phyloP scores from a whole-genome alignment of 2,113 vertebrate genomes.

The Romanogobio albipinnatus region DNA sequence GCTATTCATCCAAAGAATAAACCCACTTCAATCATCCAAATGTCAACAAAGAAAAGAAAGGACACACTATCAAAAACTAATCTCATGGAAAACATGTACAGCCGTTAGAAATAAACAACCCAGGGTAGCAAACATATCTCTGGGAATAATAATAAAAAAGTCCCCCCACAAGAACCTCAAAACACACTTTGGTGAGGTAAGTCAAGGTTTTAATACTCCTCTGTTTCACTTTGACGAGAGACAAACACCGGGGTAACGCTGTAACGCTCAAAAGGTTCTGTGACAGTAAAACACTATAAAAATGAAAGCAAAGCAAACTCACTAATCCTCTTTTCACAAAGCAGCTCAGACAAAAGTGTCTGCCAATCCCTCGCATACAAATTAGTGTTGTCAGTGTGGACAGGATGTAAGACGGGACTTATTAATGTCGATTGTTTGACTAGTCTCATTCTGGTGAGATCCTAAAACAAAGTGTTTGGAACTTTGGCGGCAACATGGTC shows the following conservation, averaged over 20 bases:
- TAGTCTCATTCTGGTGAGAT: slow-evolving; percentile 34
- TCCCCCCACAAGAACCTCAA: slow-evolving; percentile 13
- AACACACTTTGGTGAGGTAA: slow-evolving; percentile 35
- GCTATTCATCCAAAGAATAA: slow-evolving; percentile 63
- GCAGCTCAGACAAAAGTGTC: slow-evolving; percentile 64
- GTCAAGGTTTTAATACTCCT: slow-evolving; percentile 44
- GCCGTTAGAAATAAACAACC: slow-evolving; percentile 60
- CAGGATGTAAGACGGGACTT: slow-evolving; percentile 56
- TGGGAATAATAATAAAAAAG: slow-evolving; percentile 1
- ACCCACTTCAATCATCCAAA: slow-evolving; percentile 66
- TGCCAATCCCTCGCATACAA: slow-evolving; percentile 63
- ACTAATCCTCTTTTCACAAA: slow-evolving; percentile 66
- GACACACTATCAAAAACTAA: slow-evolving; percentile 63
- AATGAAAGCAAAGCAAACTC: slow-evolving; percentile 65
- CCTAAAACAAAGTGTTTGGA: slow-evolving; percentile 58
- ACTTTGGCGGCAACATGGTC: slow-evolving; percentile 58
- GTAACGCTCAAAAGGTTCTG: slow-evolving; percentile 21
- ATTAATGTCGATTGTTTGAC: slow-evolving; percentile 42
- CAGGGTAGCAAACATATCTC: slow-evolving; percentile 39
- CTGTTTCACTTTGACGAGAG: slow-evolving; percentile 54
- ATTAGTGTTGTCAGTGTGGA: slow-evolving; percentile 68
- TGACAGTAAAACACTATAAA: slow-evolving; percentile 57
- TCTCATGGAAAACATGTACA: slow-evolving; percentile 63
- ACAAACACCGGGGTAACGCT: slow-evolving; percentile 21
- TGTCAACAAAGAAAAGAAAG: slow-evolving; percentile 69